Evolutionary conservation across 2,888 invertebrate genomes (phyloP).

Genomic region (Ochlodes sylvanus): DNA sequence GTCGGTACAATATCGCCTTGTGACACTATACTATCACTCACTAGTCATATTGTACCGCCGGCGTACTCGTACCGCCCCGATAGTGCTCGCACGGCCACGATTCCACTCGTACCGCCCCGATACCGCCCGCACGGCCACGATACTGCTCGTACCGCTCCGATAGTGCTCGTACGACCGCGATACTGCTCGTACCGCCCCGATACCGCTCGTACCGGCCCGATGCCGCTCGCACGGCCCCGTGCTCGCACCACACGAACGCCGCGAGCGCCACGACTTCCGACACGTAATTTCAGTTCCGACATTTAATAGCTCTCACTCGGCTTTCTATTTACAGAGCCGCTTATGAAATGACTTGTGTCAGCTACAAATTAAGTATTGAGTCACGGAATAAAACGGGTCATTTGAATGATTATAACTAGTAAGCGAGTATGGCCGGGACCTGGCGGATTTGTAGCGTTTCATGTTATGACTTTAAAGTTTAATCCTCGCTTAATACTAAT

Average conservation of each 20-base stretch:
- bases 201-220: too few species aligned
- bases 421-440: too few species aligned
- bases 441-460: too few species aligned
- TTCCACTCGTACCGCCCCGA: background rate
- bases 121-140: background rate
- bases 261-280: slow-evolving; percentile 3
- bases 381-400: background rate
- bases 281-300: slow-evolving; percentile 4
- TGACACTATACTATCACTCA: too few species aligned
- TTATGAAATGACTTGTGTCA: slow-evolving; percentile 6
- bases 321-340: background rate
- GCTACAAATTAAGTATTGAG: background rate
- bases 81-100: too few species aligned
- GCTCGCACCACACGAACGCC: background rate
- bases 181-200: too few species aligned
- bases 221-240: background rate
- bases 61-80: too few species aligned
- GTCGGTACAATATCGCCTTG: too few species aligned
- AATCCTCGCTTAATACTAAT: too few species aligned
- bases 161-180: background rate
- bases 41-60: too few species aligned
- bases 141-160: background rate
- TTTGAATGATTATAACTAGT: background rate
- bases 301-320: background rate
- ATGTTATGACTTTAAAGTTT: too few species aligned